These are phyloP conservation scores for Cranoglanis bouderius DNA, from an alignment of 2,113 vertebrate species.

Conservation along the genomic window DNA sequence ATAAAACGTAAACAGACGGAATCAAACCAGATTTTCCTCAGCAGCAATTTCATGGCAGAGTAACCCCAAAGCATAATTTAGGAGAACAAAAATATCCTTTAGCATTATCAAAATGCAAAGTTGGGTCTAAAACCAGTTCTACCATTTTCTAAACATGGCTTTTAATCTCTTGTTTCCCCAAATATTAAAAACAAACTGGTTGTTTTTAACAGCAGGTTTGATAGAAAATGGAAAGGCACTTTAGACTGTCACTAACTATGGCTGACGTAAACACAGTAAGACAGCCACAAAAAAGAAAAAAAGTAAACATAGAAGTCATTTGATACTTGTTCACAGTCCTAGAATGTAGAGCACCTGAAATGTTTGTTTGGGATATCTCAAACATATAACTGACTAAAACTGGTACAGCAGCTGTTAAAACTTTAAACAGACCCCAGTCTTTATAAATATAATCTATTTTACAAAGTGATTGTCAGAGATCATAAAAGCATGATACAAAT, in stretches of 20 bases:
- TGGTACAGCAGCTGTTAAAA: slow-evolving; percentile 21
- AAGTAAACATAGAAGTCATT: slow-evolving; percentile 21
- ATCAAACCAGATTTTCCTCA: background rate
- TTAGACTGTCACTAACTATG: background rate
- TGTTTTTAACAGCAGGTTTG: background rate
- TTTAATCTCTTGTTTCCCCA: background rate
- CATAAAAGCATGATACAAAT: background rate
- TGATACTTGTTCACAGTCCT: background rate
- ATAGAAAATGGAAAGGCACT: slow-evolving; percentile 23
- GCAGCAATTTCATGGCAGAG: background rate
- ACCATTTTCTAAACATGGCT: background rate
- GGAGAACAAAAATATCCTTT: too few species aligned
- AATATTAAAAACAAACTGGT: background rate
- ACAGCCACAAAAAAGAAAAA: background rate
- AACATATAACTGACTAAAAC: background rate
- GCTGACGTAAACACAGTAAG: background rate
- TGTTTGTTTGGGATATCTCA: background rate
- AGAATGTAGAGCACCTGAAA: background rate
- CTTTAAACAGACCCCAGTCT: background rate
- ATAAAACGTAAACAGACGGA: background rate
- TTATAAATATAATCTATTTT: background rate
- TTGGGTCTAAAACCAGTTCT: background rate
- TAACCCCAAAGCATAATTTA: background rate
- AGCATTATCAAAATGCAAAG: background rate
- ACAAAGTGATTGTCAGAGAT: background rate